Evolutionary conservation across 1,140 invertebrate genomes (phyloP), one percentile per base, ranked within the genome.

Genomic region (Andrena cerasifolii): DNA sequence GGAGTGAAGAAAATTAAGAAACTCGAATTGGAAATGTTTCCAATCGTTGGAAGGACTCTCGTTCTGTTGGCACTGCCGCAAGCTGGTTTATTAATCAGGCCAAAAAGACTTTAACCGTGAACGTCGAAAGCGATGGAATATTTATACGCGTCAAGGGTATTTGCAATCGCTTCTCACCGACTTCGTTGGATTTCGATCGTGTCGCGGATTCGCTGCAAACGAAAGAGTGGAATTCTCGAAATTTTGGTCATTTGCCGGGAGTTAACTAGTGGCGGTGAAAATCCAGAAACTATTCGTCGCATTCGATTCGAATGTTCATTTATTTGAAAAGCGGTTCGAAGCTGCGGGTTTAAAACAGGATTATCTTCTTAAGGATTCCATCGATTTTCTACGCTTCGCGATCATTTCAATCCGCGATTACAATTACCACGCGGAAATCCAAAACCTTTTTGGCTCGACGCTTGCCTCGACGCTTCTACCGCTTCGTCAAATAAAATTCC

Each of bases 1-100:
- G 59, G n/a, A n/a, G n/a, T 1, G 53, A 65, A 31, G 33, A 53
- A 72, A 73, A 63, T 21, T 4, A 58, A 67, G 40, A 59, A 81
- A 31, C 18, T 45, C 49, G 49, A 78, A 61, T 78, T 73, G 49
- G 73, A 82, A 73, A 78, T 24, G 45, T 83, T 67, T 59, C 54
- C 80, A 71, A 68, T 82, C 63, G 45, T 28, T 18, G 75, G 61
- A 78, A 54, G 54, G 53, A 76, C 53, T n/a, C 54, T 83, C 80
- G 81, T 83, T 83, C 67, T 53, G 81, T 62, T 40, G 18, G 1
- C 4, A 40, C 33, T 26, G 31, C 18, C 24, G 10, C 49, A 18
- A 8, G 24, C 16, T 54, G n/a, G 21, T 51, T 18, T n/a, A n/a
- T 43, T 62, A 53, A 62, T 62, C 12, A 36, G 56, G 56, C 68